A percentile compares a stretch with the other conserved stretches of the same genome.
Evolutionary conservation across 2,113 vertebrate genomes (phyloP).

Genomic region (Ceyx cyanopectus): DNA sequence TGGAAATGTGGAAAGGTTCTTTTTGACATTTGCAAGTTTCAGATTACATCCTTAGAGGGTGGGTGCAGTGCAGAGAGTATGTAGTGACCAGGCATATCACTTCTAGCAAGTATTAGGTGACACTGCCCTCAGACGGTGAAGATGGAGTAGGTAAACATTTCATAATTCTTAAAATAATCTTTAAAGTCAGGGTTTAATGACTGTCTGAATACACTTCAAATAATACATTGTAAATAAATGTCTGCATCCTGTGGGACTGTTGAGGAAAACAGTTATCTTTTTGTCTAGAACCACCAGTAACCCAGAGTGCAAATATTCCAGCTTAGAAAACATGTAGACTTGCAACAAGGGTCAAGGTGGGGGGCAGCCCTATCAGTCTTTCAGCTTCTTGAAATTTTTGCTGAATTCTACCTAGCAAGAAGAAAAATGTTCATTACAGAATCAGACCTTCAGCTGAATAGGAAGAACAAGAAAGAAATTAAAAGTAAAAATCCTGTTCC

Average conservation of each 20-base stretch:
- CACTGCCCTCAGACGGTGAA: slow-evolving; percentile 26
- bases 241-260: neutral
- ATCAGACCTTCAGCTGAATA: neutral
- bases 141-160: slow-evolving; percentile 1
- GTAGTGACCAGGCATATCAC: neutral
- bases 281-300: neutral
- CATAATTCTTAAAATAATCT: neutral
- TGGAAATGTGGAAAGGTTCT: neutral
- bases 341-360: neutral
- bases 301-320: neutral
- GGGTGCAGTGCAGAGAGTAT: neutral
- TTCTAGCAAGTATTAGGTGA: slow-evolving; percentile 27
- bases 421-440: neutral
- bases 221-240: neutral
- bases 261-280: neutral
- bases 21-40: neutral
- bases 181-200: neutral
- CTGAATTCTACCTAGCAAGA: neutral
- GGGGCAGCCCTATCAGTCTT: accelerated
- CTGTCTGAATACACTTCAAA: neutral
- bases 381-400: neutral
- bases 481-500: slow-evolving; percentile 5
- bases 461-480: neutral
- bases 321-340: neutral
- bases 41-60: neutral